phyloP scores from a whole-genome alignment of 1,140 invertebrate species.

The Drosophila paulistorum region DNA sequence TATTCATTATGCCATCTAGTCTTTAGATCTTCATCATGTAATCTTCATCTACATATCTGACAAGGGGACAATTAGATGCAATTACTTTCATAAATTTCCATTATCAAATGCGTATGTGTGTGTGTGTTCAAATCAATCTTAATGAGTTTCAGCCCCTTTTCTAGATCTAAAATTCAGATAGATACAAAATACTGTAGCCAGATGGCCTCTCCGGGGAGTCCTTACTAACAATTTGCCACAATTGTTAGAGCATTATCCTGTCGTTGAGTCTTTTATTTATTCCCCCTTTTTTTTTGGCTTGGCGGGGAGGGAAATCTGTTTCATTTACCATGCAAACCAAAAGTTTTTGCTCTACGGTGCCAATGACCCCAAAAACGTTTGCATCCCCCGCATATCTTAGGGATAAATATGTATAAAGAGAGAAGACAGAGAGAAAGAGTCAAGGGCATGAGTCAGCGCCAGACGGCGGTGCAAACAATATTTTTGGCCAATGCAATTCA shows the following conservation, averaged over 20 bases:
- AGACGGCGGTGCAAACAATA: slow-evolving; percentile 75
- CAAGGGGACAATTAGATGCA: slow-evolving; percentile 50
- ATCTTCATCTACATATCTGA: background rate
- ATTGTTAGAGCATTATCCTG: slow-evolving; percentile 59
- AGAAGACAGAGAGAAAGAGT: slow-evolving; percentile 23
- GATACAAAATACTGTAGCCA: slow-evolving; percentile 7
- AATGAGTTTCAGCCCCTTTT: slow-evolving; percentile 45
- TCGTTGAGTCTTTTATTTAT: slow-evolving; percentile 32
- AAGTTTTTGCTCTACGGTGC: slow-evolving; percentile 58
- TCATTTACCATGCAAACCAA: slow-evolving; percentile 25
- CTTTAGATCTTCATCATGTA: slow-evolving; percentile 22
- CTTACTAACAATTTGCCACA: slow-evolving; percentile 42
- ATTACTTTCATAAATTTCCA: slow-evolving; percentile 61
- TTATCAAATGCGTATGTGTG: slow-evolving; percentile 35
- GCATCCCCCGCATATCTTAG: slow-evolving; percentile 15
- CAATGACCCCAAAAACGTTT: slow-evolving; percentile 38
- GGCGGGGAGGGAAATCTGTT: background rate
- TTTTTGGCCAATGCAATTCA: slow-evolving; percentile 49
- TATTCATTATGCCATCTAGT: slow-evolving; percentile 15
- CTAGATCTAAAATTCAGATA: slow-evolving; percentile 39
- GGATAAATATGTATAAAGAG: slow-evolving; percentile 23
- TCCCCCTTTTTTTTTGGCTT: slow-evolving; percentile 26
- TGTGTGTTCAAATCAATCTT: slow-evolving; percentile 32
- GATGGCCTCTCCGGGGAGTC: slow-evolving; percentile 41
- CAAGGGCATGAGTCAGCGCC: slow-evolving; percentile 49